These are phyloP conservation scores for Lamproptera curius DNA, from an alignment of 2,888 invertebrate species.

Conservation along the genomic window DNA sequence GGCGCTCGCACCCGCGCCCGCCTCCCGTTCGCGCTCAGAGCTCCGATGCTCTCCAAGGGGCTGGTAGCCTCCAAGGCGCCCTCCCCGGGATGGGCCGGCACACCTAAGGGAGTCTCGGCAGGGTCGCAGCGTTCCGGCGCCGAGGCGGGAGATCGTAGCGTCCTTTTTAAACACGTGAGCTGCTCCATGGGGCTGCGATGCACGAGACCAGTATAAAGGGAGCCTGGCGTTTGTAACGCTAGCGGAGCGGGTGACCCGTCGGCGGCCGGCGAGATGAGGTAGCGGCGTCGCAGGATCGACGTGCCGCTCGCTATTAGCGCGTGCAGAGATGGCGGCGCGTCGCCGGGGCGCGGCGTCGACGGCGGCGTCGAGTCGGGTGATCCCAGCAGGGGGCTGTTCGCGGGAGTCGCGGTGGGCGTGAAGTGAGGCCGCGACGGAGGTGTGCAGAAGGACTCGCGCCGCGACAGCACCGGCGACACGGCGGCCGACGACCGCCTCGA, in stretches of 20 bases:
- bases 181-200: constrained; percentile 88
- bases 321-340: constrained; percentile 69
- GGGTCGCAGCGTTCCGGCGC: constrained; percentile 45
- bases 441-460: constrained; percentile 88
- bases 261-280: constrained; percentile 76
- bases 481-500: constrained; percentile 75
- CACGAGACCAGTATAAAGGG: constrained; percentile 80
- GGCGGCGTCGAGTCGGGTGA: constrained; percentile 77
- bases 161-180: constrained; percentile 83
- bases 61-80: constrained; percentile 69
- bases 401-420: constrained; percentile 91
- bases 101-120: constrained; percentile 65
- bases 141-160: constrained; percentile 61
- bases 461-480: constrained; percentile 79
- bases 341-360: constrained; percentile 82
- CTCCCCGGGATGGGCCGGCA: constrained; percentile 79
- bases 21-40: constrained; percentile 43
- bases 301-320: constrained; percentile 73
- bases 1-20: constrained; percentile 60
- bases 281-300: constrained; percentile 67
- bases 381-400: constrained; percentile 87
- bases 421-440: constrained; percentile 83
- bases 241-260: constrained; percentile 81
- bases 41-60: constrained; percentile 20
- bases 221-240: constrained; percentile 77